These are phyloP conservation scores for Tylochromis polylepis DNA, from an alignment of 2,113 vertebrate genomes.

Conservation along the genomic window DNA sequence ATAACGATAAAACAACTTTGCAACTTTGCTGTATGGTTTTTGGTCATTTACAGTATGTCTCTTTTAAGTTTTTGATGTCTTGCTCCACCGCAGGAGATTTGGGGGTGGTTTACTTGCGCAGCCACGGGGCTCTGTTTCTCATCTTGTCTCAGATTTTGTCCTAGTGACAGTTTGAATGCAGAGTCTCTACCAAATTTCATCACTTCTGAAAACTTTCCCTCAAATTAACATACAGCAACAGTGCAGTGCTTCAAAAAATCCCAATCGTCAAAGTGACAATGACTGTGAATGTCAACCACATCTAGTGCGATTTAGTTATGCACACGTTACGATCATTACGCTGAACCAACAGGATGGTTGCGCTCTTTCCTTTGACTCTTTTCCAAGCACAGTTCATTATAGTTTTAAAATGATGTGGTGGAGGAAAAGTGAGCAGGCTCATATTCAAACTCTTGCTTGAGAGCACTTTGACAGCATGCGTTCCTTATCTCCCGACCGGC, in stretches of 20 bases:
- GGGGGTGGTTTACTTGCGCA: neutral
- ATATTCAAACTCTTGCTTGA: neutral
- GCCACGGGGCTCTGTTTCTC: neutral
- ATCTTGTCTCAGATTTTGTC: neutral
- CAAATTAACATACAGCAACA: neutral
- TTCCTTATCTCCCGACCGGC: neutral
- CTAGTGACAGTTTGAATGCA: neutral
- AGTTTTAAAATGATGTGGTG: neutral
- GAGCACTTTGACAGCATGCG: constrained; percentile 8
- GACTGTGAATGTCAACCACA: neutral
- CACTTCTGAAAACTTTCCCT: neutral
- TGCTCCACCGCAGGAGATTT: neutral
- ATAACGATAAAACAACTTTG: neutral
- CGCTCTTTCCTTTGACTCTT: neutral
- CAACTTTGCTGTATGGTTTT: neutral
- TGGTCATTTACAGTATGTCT: neutral
- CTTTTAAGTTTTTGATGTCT: neutral
- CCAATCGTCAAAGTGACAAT: neutral
- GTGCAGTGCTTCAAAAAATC: neutral
- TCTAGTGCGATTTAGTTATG: neutral
- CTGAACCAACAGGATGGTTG: neutral
- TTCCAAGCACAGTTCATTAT: neutral
- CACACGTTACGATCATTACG: neutral
- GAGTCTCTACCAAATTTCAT: neutral
- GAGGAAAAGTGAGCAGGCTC: neutral